These are phyloP conservation scores for Monodelphis domestica DNA, from an alignment of 2,797 vertebrate genomes.

Conservation along the genomic window DNA sequence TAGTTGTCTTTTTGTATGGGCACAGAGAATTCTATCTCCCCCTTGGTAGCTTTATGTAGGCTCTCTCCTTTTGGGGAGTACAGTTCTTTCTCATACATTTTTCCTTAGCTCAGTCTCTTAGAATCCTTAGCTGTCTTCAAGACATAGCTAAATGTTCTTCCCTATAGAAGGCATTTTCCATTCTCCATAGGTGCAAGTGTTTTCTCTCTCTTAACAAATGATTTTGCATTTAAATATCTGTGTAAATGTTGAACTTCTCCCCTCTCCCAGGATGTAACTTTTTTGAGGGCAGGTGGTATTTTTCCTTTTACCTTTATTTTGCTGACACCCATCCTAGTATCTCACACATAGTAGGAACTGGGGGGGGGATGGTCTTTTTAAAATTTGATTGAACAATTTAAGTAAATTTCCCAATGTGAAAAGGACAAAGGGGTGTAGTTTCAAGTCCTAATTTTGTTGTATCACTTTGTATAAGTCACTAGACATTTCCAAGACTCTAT, in stretches of 20 bases:
- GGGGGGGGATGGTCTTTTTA: no score
- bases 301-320: not conserved
- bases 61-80: not conserved
- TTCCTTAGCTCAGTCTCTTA: not conserved
- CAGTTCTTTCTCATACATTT: not conserved
- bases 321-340: not conserved
- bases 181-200: not conserved
- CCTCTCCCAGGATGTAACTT: not conserved
- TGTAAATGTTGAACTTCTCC: not conserved
- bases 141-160: not conserved
- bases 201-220: not conserved
- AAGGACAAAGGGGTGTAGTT: not conserved
- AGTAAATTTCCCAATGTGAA: not conserved
- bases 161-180: not conserved
- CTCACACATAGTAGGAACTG: not conserved
- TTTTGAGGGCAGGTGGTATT: not conserved
- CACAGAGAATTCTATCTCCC: not conserved
- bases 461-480: not conserved
- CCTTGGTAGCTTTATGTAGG: not conserved
- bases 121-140: not conserved
- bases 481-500: not conserved
- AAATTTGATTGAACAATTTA: not conserved
- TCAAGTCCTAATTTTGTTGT: not conserved
- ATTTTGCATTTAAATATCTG: not conserved
- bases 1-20: not conserved